A percentile compares a stretch with the other conserved stretches of the same genome.
Evolutionary conservation across 2,797 vertebrate genomes (phyloP).

Genomic region (Acanthurus leucopareius): DNA sequence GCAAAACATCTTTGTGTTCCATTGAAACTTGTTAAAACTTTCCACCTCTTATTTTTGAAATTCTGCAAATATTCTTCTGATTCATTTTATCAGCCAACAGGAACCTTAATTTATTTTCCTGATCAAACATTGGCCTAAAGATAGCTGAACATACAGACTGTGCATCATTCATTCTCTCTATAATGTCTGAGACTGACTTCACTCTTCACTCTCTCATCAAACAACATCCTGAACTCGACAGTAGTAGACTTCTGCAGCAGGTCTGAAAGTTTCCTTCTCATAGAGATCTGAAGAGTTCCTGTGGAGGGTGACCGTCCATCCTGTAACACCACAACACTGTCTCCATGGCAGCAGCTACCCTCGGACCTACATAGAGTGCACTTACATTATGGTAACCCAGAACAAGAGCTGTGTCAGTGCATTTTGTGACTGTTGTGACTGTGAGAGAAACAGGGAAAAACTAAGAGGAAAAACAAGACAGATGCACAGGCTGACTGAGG

Average conservation of each 20-base stretch:
- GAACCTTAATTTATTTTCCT: not conserved
- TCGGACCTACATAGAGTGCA: constrained; percentile 24
- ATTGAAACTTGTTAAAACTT: constrained; percentile 23
- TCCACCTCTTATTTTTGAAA: too few relatives aligned
- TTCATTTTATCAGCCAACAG: not conserved
- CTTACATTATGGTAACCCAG: not conserved
- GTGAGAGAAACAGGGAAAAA: constrained; percentile 6
- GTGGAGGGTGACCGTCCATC: constrained; percentile 25
- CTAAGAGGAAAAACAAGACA: constrained; percentile 23
- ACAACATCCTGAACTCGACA: constrained; percentile 24
- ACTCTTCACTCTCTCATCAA: constrained; percentile 3
- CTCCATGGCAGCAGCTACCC: constrained; percentile 50
- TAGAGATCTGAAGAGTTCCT: constrained; percentile 33
- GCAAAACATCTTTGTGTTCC: not conserved
- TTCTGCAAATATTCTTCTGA: constrained; percentile 24
- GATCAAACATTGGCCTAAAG: not conserved
- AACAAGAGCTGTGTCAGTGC: not conserved
- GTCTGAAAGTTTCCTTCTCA: constrained; percentile 40
- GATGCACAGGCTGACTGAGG: constrained; percentile 24
- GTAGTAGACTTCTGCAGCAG: constrained; percentile 30
- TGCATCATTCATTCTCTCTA: not conserved
- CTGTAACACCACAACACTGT: constrained; percentile 25
- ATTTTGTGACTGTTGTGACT: constrained; percentile 1
- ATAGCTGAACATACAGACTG: not conserved
- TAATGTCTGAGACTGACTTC: constrained; percentile 1